phyloP scores from a whole-genome alignment of 2,113 vertebrate genomes.

The Gadus chalcogrammus region DNA sequence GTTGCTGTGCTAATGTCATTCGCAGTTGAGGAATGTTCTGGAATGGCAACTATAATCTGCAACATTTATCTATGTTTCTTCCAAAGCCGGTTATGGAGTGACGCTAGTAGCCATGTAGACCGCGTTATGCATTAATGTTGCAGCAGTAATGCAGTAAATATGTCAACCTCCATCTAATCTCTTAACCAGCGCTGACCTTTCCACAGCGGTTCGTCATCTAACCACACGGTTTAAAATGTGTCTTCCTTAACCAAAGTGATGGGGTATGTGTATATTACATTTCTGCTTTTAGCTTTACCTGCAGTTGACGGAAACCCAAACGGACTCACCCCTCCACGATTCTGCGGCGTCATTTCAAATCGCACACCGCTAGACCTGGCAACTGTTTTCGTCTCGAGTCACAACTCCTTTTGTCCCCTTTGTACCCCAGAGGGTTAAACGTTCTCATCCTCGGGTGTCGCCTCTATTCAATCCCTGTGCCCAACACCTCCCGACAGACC shows the following conservation, averaged over 20 bases:
- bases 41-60: background rate
- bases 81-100: slow-evolving; percentile 2
- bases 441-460: slow-evolving; percentile 15
- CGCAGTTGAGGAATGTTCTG: background rate
- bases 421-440: slow-evolving; percentile 1
- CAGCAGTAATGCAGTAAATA: slow-evolving; percentile 42
- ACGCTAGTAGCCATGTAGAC: slow-evolving; percentile 19
- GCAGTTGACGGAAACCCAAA: too few species aligned
- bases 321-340: background rate
- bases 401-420: background rate
- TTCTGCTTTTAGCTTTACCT: too few species aligned
- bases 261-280: slow-evolving; percentile 11
- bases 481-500: slow-evolving; percentile 27
- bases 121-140: slow-evolving; percentile 52
- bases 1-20: background rate
- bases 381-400: background rate
- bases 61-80: background rate
- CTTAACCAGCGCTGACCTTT: slow-evolving; percentile 40
- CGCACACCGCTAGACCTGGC: slow-evolving; percentile 4
- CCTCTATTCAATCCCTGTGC: slow-evolving; percentile 32
- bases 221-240: too few species aligned
- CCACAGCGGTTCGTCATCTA: slow-evolving; percentile 9
- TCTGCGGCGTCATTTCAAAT: slow-evolving; percentile 4
- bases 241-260: too few species aligned
- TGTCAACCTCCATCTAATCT: slow-evolving; percentile 40